Evolutionary conservation across 2,888 invertebrate genomes (phyloP).

Genomic region (Polyploca ridens): DNA sequence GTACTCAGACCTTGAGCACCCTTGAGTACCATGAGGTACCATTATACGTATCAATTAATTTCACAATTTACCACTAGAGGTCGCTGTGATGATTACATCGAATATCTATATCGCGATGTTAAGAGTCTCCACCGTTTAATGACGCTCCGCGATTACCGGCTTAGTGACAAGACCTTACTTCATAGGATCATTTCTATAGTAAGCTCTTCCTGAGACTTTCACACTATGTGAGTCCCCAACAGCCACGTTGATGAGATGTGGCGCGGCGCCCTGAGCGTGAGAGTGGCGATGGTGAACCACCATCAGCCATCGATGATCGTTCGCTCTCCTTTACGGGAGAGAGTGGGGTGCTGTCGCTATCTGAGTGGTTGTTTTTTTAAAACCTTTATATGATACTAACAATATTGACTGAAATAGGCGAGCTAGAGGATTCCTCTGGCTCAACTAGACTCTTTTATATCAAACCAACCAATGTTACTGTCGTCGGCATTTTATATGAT

Average conservation of each 20-base stretch:
- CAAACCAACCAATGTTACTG: no score
- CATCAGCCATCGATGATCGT: conserved; percentile 20
- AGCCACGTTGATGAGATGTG: conserved; percentile 18
- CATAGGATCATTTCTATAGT: no score
- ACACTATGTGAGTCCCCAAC: no score
- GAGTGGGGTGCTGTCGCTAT: conserved; percentile 19
- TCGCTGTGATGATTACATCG: background rate
- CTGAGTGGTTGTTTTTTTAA: conserved; percentile 25
- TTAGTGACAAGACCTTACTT: no score
- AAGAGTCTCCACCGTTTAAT: background rate
- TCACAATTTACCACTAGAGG: background rate
- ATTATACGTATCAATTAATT: background rate
- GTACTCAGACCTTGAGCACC: no score
- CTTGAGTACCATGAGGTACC: no score
- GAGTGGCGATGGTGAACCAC: conserved; percentile 13
- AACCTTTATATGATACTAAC: no score
- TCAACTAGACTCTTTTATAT: no score
- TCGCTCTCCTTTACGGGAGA: conserved; percentile 14
- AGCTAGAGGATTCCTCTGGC: no score
- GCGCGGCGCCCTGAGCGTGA: conserved; percentile 19
- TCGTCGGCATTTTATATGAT: no score
- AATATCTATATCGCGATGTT: background rate
- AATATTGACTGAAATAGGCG: no score
- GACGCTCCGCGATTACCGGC: background rate
- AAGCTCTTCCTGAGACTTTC: no score